Evolutionary conservation across 2,888 invertebrate species (phyloP), one percentile per base, ranked within the genome.

Genomic region (Chymomyza caudatula): DNA sequence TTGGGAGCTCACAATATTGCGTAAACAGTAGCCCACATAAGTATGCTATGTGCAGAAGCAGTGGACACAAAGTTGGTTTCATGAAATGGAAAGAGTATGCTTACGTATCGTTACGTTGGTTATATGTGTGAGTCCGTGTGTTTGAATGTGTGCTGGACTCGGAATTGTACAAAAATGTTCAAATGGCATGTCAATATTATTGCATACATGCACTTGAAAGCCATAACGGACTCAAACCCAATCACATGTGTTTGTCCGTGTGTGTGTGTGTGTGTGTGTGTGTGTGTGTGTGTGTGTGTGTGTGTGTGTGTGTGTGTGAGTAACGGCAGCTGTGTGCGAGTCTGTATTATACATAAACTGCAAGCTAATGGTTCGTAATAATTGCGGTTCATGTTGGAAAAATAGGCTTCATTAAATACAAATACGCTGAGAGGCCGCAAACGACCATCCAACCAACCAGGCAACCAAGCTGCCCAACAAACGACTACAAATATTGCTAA

Each of bases 351-450:
- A 51, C 20, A 51, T 51, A 51, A 51, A 51, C 51, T 51, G 51
- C 20, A 20, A 51, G 20, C 51, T 73, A 73, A 73, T 73, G 69
- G 70, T 62, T 73, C 66, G 67, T 73, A 73, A 70, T 85, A 85
- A 85, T 77, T 83, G 80, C 69, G 78, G 83, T 70, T 69, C 66
- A 74, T 84, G 74, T 76, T 77, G 67, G 49, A 20, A 44, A 81
- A 85, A 85, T 82, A 77, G 82, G 80, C 77, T 78, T 85, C 80
- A 85, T 82, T 80, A 77, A 75, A 79, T 82, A 82, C 75, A 71
- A 79, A 85, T 75, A 75, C 61, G 66, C 63, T 74, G n/a, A 52
- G 42, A 60, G 15, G 11, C 17, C 51, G 19, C 6, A 51, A n/a
- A n/a, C 19, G 49, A 44, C 57, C 63, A 56, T 13, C 42, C 55